Conservation (phyloP, 2,888 invertebrate genomes). For the Allolobophora icterica region DNA sequence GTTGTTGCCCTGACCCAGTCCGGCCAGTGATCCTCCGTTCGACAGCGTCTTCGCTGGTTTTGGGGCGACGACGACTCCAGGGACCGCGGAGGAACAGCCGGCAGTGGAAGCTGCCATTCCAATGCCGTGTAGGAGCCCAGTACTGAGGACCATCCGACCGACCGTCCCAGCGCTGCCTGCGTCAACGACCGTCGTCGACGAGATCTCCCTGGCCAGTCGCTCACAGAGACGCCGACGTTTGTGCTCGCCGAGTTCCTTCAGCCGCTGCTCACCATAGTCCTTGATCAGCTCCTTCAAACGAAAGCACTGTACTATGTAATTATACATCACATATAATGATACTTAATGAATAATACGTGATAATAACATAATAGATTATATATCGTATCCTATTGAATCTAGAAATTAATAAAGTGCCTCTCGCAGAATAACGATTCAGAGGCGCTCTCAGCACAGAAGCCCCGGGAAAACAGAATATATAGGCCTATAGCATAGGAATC, state of each 20-base stretch:
- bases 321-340: background rate
- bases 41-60: background rate
- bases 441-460: too few relatives aligned
- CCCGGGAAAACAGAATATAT: too few relatives aligned
- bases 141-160: conserved; percentile 6
- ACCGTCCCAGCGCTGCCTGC: background rate
- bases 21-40: background rate
- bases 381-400: too few relatives aligned
- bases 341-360: too few relatives aligned
- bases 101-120: background rate
- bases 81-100: background rate
- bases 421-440: too few relatives aligned
- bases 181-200: background rate
- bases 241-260: conserved; percentile 48
- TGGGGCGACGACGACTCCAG: background rate
- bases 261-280: conserved; percentile 46
- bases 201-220: conserved; percentile 19
- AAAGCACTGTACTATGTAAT: background rate
- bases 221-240: conserved; percentile 9
- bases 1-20: background rate
- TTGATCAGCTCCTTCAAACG: conserved; percentile 47
- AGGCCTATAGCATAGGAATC: too few relatives aligned
- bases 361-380: too few relatives aligned
- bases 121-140: conserved; percentile 13
- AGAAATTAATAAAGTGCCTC: too few relatives aligned